Percentiles rank a stretch among this genome's conserved stretches.
Evolutionary conservation across 2,888 invertebrate genomes (phyloP).

Genomic region (Cactoblastis cactorum): DNA sequence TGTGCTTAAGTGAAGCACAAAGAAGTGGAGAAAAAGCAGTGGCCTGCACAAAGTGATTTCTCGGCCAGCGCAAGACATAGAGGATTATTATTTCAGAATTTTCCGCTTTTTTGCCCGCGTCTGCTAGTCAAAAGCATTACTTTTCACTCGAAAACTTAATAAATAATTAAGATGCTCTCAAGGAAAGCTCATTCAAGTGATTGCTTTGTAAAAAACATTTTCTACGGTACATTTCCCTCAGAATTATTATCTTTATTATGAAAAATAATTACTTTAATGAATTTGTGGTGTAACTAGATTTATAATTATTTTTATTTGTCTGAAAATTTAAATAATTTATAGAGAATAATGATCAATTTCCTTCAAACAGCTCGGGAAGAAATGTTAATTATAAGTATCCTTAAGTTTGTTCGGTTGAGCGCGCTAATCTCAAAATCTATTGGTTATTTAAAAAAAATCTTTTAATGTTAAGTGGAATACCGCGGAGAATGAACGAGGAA

Average conservation of each 20-base stretch:
- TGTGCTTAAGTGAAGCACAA: slow-evolving; percentile 59
- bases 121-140: slow-evolving; percentile 75
- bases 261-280: not conserved
- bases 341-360: too few species aligned
- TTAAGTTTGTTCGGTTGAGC: too few species aligned
- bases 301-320: too few species aligned
- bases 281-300: too few species aligned
- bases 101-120: slow-evolving; percentile 65
- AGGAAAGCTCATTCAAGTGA: slow-evolving; percentile 62
- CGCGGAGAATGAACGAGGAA: too few species aligned
- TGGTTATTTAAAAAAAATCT: too few species aligned
- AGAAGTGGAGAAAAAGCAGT: slow-evolving; percentile 57
- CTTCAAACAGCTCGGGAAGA: too few species aligned
- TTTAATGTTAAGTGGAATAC: too few species aligned
- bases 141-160: slow-evolving; percentile 71
- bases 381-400: too few species aligned
- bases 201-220: slow-evolving; percentile 33
- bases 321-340: too few species aligned
- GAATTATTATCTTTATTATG: slow-evolving; percentile 13
- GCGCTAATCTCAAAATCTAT: too few species aligned
- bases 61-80: slow-evolving; percentile 35
- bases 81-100: slow-evolving; percentile 77
- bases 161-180: slow-evolving; percentile 74
- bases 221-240: slow-evolving; percentile 14
- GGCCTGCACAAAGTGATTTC: slow-evolving; percentile 60